Base-by-base conservation (phyloP, 2,113 vertebrate genomes). In the Pan paniscus region DNA sequence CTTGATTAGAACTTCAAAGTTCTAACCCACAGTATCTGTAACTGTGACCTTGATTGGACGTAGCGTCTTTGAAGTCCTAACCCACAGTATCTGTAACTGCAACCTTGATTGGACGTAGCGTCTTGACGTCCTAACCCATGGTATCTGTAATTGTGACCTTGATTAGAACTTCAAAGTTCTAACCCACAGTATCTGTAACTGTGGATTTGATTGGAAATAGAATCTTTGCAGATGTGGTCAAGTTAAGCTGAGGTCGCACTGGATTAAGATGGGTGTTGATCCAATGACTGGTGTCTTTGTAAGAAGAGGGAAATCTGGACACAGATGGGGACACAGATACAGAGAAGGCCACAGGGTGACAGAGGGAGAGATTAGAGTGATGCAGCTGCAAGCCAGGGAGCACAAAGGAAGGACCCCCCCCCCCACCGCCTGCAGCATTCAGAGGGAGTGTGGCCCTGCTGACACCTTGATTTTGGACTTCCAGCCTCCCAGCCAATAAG, bases 261-360 rank as follows among this genome's bases (percentile, higher is more conserved):
- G 55, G 84, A 14, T 27, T 27, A 18, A 40, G 40, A 14, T 23
- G 25, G n/a, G 55, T 2, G 0, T 46, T 8, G 9, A 48, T 12
- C 38, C 13, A 25, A 10, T 70, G 64, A 22, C 20, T 4, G 9
- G 52, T 10, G 67, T 75, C 46, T 30, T 55, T 30, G 14, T 11
- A 25, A 46, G 35, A 55, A 46, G 64, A 59, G 10, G 23, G 75
- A 55, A 7, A 18, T 83, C 57, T 7, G 30, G 48, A 12, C 46
- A 2, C 43, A 55, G 48, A 8, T n/a, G 23, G 75, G 76, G 67
- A 88, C 75, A 0, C 32, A 0, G 50, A 43, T 8, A 1, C 4
- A 16, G 55, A 50, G 52, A 72, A 46, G 0, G 0, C 18, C 5
- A 2, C 0, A 0, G 8, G 57, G 8, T 23, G 67, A 17, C 17